Conservation (phyloP, 1,140 invertebrate species). For the Drosophila burlai region DNA sequence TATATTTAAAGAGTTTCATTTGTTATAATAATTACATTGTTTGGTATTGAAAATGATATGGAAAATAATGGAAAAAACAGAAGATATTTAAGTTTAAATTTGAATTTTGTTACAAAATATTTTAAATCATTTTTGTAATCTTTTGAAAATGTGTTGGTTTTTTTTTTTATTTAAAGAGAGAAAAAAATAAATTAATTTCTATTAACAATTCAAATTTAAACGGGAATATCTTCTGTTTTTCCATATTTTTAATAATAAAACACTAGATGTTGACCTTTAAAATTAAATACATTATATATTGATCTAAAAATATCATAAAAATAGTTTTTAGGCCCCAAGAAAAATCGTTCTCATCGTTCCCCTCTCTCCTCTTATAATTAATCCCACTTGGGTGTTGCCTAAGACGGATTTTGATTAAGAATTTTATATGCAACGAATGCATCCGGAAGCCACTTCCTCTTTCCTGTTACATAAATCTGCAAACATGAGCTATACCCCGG, state of each 20-base stretch:
- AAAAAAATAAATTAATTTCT: background rate
- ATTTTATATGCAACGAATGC: conserved; percentile 1
- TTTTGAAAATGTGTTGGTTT: too few relatives aligned
- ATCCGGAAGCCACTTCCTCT: conserved; percentile 27
- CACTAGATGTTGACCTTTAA: background rate
- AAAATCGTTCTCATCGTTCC: background rate
- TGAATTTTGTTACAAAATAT: too few relatives aligned
- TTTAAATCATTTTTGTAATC: too few relatives aligned
- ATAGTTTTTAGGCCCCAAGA: too few relatives aligned
- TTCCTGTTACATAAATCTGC: conserved; percentile 35
- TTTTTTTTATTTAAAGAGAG: background rate
- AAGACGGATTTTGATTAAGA: conserved; percentile 1
- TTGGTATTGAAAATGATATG: too few relatives aligned
- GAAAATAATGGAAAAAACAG: too few relatives aligned
- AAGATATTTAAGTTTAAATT: too few relatives aligned
- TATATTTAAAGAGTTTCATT: background rate
- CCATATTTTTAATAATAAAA: background rate
- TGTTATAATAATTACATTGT: too few relatives aligned
- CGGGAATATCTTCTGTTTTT: too few relatives aligned
- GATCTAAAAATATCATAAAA: background rate
- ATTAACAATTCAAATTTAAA: too few relatives aligned
- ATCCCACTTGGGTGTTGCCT: background rate
- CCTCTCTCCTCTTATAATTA: background rate
- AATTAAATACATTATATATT: background rate
- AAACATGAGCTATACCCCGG: conserved; percentile 14